Conservation (phyloP, 2,797 vertebrate species). For the Eleutherodactylus coqui region DNA sequence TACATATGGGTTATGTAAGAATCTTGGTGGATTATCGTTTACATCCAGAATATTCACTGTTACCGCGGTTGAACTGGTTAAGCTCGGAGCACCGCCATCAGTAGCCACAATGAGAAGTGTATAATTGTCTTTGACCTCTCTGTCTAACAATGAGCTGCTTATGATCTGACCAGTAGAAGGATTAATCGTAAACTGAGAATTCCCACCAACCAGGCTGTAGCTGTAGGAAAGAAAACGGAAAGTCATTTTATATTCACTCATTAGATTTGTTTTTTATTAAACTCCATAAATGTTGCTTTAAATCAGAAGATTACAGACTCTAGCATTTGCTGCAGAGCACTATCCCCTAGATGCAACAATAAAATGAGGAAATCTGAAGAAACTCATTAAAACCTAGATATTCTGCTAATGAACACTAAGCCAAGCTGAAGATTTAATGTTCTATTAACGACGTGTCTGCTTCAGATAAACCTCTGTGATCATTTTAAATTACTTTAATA, state of each 20-base stretch:
- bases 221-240: conserved; percentile 72
- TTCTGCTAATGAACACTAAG: conserved; percentile 48
- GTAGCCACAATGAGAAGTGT: conserved; percentile 91
- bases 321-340: not conserved
- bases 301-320: not conserved
- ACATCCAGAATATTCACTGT: conserved; percentile 87
- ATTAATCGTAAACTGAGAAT: conserved; percentile 96
- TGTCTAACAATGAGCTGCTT: conserved; percentile 91
- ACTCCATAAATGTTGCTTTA: conserved; percentile 33
- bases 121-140: conserved; percentile 87
- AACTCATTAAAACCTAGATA: conserved; percentile 56
- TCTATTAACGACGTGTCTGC: conserved; percentile 49
- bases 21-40: conserved; percentile 95
- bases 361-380: conserved; percentile 45
- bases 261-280: not conserved
- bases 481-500: conserved; percentile 61
- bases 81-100: conserved; percentile 84
- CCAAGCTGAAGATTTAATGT: conserved; percentile 55
- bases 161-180: conserved; percentile 97
- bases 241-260: not conserved
- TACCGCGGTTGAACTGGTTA: conserved; percentile 93
- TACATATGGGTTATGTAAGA: conserved; percentile 97
- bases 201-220: conserved; percentile 90
- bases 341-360: conserved; percentile 38
- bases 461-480: conserved; percentile 54